Evolutionary conservation across 1,140 invertebrate genomes (phyloP).

Genomic region (Diploscapter pachys): DNA sequence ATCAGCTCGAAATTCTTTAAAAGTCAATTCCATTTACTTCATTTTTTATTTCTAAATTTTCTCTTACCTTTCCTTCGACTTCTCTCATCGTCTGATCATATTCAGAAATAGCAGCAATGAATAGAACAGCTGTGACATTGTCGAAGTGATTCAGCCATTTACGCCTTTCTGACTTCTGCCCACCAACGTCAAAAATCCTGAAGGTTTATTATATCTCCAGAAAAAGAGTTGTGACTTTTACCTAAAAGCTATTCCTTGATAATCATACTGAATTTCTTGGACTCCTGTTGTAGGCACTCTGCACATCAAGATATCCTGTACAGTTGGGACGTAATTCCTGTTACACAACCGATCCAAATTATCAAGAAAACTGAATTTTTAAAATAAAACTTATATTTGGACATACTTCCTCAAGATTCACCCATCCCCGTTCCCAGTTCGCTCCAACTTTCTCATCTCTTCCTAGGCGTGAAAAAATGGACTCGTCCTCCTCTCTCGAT

Average conservation of each 20-base stretch:
- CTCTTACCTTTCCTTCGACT: constrained; percentile 48
- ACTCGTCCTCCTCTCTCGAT: too few species aligned
- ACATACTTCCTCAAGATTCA: background rate
- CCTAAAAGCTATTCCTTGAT: constrained; percentile 51
- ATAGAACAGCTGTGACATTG: constrained; percentile 62
- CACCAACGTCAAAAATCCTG: constrained; percentile 95
- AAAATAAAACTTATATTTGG: constrained; percentile 22
- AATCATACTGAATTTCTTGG: constrained; percentile 84
- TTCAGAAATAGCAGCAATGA: constrained; percentile 49
- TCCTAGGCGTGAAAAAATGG: too few species aligned
- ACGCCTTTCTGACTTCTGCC: constrained; percentile 92
- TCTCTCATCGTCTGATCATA: constrained; percentile 54
- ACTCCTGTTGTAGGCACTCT: constrained; percentile 89
- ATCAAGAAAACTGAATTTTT: constrained; percentile 64
- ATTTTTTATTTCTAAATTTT: background rate
- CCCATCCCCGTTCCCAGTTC: too few species aligned
- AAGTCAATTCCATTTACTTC: constrained; percentile 8
- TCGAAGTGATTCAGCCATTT: constrained; percentile 99
- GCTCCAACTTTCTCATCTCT: too few species aligned
- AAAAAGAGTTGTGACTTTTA: constrained; percentile 4
- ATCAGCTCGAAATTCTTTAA: background rate
- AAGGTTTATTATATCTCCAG: constrained; percentile 24
- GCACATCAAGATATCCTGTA: constrained; percentile 93
- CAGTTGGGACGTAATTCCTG: constrained; percentile 84
- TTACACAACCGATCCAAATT: constrained; percentile 88